phyloP scores from a whole-genome alignment of 2,797 vertebrate species.

The Aphelocoma californica region DNA sequence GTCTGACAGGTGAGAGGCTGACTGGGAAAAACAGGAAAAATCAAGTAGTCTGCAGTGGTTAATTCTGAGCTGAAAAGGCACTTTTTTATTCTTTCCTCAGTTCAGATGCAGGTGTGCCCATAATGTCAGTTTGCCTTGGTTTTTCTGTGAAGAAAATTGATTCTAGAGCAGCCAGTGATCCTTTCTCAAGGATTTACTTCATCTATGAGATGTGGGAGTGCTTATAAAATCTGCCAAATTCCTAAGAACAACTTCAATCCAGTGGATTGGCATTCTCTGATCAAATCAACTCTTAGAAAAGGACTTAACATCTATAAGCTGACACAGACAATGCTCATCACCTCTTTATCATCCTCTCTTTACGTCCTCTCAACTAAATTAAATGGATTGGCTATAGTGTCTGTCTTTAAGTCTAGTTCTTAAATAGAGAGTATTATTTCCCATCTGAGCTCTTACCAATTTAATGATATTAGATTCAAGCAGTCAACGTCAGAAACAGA shows the following conservation, averaged over 20 bases:
- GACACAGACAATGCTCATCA: background rate
- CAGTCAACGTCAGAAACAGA: background rate
- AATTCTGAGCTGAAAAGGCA: background rate
- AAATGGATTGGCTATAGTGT: background rate
- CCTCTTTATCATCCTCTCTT: background rate
- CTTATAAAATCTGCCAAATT: background rate
- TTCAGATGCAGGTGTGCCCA: background rate
- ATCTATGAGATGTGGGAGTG: background rate
- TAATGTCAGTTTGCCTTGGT: background rate
- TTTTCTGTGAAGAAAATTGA: background rate
- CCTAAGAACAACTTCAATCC: background rate
- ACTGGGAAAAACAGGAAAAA: background rate
- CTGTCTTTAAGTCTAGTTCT: background rate
- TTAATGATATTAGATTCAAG: background rate
- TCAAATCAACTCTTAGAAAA: background rate
- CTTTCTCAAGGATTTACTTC: background rate
- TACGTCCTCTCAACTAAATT: background rate
- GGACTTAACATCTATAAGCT: background rate
- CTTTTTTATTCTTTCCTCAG: background rate
- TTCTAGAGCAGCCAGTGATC: background rate
- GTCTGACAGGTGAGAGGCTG: background rate
- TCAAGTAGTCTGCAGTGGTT: background rate
- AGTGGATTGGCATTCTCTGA: background rate
- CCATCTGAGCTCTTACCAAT: background rate
- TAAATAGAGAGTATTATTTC: background rate